These are phyloP conservation scores for Plectrocnemia conspersa DNA, from an alignment of 1,140 invertebrate species.

Conservation along the genomic window DNA sequence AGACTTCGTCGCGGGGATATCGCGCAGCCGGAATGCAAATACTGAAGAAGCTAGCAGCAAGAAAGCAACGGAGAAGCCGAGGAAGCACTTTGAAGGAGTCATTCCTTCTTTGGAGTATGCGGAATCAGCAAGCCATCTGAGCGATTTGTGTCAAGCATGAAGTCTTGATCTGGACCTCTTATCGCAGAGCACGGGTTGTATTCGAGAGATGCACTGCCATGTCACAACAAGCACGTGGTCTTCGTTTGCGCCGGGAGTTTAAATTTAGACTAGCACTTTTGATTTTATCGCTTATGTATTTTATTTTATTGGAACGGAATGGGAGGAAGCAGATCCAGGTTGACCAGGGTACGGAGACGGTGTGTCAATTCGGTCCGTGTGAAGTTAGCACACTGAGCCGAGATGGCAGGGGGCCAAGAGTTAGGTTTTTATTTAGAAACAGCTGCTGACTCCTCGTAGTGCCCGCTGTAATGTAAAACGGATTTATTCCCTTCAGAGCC, in stretches of 20 bases:
- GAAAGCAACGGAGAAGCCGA: background rate
- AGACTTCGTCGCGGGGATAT: slow-evolving; percentile 45
- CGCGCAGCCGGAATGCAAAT: slow-evolving; percentile 33
- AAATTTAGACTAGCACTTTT: background rate
- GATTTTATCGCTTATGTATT: too few relatives aligned
- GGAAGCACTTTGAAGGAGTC: background rate
- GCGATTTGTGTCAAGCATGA: too few relatives aligned
- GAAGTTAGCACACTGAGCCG: slow-evolving; percentile 22
- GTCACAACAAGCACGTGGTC: background rate
- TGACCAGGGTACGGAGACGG: slow-evolving; percentile 9
- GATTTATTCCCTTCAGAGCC: too few relatives aligned
- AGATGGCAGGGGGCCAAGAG: slow-evolving; percentile 28
- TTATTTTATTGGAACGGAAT: too few relatives aligned
- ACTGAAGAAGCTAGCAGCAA: background rate
- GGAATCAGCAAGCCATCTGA: background rate
- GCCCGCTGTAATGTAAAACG: too few relatives aligned
- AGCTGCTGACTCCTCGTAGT: slow-evolving; percentile 30
- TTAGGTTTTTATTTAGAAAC: slow-evolving; percentile 34
- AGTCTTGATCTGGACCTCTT: too few relatives aligned
- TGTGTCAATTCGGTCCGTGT: slow-evolving; percentile 27
- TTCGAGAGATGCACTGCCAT: background rate
- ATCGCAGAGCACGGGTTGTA: background rate
- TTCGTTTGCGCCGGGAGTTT: too few relatives aligned
- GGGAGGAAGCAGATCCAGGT: slow-evolving; percentile 1
- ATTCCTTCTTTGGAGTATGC: background rate